Conservation (phyloP, 2,113 vertebrate species). For the Potamarius usumacintae region DNA sequence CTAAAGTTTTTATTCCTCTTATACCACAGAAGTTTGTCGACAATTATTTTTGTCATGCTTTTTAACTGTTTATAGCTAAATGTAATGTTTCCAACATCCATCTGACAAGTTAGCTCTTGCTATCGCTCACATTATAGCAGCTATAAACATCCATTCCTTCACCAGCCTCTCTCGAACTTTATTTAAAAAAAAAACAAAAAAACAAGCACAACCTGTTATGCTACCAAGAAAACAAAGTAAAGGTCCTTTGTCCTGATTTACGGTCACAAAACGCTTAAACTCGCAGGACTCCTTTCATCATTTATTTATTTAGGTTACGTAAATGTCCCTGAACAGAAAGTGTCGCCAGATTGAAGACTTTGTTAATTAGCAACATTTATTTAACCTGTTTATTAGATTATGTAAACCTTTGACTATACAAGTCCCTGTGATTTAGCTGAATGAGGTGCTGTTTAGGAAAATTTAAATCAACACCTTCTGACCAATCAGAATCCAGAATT, state of each 20-base stretch:
- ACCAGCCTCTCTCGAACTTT: background rate
- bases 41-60: background rate
- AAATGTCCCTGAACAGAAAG: background rate
- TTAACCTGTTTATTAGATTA: background rate
- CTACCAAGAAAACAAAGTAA: background rate
- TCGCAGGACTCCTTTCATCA: background rate
- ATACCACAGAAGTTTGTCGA: background rate
- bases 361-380: too few relatives aligned
- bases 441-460: background rate
- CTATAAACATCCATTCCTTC: background rate
- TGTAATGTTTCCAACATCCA: background rate
- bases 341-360: background rate
- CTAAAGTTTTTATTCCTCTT: background rate
- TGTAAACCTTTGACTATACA: background rate
- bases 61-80: background rate
- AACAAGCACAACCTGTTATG: background rate
- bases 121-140: background rate
- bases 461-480: too few relatives aligned
- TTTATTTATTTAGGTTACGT: background rate
- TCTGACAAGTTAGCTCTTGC: background rate
- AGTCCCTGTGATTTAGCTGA: background rate
- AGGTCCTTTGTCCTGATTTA: background rate
- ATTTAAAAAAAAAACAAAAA: background rate
- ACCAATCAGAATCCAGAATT: too few relatives aligned
- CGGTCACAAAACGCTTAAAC: background rate